A percentile compares a stretch with the other conserved stretches of the same genome.
These are phyloP conservation scores for Cryptus viduatorius DNA, from an alignment of 2,888 invertebrate genomes.

Conservation along the genomic window DNA sequence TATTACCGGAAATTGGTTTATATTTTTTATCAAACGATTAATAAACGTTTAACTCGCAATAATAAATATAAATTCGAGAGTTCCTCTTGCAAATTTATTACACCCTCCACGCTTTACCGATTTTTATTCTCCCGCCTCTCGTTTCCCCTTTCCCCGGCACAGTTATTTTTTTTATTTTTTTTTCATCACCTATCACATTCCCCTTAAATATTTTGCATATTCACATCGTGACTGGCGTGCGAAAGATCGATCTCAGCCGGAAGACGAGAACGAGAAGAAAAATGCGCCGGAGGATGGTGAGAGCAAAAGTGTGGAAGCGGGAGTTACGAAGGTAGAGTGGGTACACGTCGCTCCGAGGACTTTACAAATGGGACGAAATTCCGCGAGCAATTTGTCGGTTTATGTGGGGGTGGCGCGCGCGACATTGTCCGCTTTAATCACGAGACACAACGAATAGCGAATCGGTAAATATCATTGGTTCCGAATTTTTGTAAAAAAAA, in stretches of 20 bases:
- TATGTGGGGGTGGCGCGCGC: conserved; percentile 34
- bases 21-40: neutral
- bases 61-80: conserved; percentile 9
- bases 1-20: neutral
- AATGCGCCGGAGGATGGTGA: conserved; percentile 8
- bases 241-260: conserved; percentile 67
- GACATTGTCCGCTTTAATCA: conserved; percentile 18
- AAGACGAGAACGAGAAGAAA: conserved; percentile 46
- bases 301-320: neutral
- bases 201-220: conserved; percentile 70
- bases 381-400: conserved; percentile 70
- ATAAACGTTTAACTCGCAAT: too few species aligned
- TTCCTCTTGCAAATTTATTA: too few species aligned
- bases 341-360: conserved; percentile 64
- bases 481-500: too few species aligned
- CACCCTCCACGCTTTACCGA: conserved; percentile 51
- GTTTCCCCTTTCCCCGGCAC: conserved; percentile 17
- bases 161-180: conserved; percentile 33
- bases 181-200: conserved; percentile 58
- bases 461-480: conserved; percentile 1
- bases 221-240: conserved; percentile 69
- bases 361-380: conserved; percentile 68
- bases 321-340: conserved; percentile 15
- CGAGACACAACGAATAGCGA: too few species aligned
- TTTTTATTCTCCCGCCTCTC: conserved; percentile 40